Percentiles rank a stretch among this genome's conserved stretches.
Conservation (phyloP, 2,797 vertebrate species). For the Dendrocincla tyrannina region DNA sequence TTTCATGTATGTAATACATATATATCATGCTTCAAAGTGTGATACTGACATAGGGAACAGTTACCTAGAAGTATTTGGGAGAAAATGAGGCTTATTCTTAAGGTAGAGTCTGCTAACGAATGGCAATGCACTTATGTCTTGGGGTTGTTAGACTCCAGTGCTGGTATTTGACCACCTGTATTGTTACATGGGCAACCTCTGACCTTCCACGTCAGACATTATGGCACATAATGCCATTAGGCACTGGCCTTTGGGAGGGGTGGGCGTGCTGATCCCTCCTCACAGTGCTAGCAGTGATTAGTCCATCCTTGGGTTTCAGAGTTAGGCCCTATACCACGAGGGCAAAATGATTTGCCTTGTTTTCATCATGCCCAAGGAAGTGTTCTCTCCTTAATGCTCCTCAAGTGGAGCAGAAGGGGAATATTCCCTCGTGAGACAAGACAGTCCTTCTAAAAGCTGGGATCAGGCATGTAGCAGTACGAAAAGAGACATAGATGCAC, state of each 20-base stretch:
- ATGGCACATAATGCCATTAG: neutral
- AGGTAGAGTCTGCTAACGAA: neutral
- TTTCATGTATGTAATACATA: neutral
- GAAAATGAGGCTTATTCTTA: neutral
- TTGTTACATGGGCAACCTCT: neutral
- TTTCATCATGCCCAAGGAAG: neutral
- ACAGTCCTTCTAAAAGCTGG: neutral
- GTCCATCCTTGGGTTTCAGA: accelerated
- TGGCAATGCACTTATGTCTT: neutral
- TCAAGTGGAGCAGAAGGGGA: neutral
- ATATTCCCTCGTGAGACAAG: neutral
- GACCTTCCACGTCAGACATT: accelerated
- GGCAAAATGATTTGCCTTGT: neutral
- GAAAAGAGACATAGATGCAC: constrained; percentile 11
- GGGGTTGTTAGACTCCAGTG: neutral
- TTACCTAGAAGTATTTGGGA: neutral
- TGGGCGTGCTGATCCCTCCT: accelerated
- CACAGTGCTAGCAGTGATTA: neutral
- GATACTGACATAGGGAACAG: neutral
- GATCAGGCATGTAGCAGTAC: neutral
- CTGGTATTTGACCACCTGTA: neutral
- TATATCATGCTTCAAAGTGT: neutral
- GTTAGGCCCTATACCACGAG: neutral
- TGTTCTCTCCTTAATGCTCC: neutral
- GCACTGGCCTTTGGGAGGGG: accelerated